Evolutionary conservation across 2,888 invertebrate species (phyloP).

Genomic region (Andrena bucephala): DNA sequence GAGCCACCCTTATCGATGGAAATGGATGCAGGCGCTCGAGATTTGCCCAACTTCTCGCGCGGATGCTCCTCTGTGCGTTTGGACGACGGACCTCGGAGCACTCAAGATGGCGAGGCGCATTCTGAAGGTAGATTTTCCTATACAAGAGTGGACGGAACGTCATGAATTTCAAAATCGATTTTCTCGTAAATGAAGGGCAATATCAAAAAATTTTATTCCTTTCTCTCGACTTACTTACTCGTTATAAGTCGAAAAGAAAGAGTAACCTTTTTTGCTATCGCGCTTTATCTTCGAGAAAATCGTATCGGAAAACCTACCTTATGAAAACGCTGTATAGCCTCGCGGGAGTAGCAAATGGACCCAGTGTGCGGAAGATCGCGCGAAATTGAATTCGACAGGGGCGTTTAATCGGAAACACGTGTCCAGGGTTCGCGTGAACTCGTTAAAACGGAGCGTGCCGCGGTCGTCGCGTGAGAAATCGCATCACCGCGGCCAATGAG

Average conservation of each 20-base stretch:
- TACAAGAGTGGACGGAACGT: no score
- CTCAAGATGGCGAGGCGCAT: no score
- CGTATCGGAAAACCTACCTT: no score
- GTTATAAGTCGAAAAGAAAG: no score
- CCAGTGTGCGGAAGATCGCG: neutral
- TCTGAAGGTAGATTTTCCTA: no score
- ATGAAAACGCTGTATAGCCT: no score
- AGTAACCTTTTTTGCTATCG: no score
- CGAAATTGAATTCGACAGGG: constrained; percentile 6
- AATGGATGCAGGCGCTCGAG: neutral
- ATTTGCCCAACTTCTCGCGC: neutral
- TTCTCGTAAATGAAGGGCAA: no score
- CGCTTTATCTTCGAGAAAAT: neutral
- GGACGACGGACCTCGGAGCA: no score
- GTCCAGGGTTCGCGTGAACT: neutral
- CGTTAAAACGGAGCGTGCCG: constrained; percentile 24
- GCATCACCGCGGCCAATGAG: constrained; percentile 11
- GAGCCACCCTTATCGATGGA: neutral
- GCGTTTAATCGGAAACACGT: constrained; percentile 14
- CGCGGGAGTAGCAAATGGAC: neutral
- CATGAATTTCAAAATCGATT: no score
- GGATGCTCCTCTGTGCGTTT: neutral
- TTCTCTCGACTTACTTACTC: no score
- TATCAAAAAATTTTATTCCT: no score
- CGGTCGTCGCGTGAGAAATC: constrained; percentile 22